Evolutionary conservation across 37 sponge, comb jelly and placozoan genomes (phyloP).

Genomic region (Axinella damicornis): DNA sequence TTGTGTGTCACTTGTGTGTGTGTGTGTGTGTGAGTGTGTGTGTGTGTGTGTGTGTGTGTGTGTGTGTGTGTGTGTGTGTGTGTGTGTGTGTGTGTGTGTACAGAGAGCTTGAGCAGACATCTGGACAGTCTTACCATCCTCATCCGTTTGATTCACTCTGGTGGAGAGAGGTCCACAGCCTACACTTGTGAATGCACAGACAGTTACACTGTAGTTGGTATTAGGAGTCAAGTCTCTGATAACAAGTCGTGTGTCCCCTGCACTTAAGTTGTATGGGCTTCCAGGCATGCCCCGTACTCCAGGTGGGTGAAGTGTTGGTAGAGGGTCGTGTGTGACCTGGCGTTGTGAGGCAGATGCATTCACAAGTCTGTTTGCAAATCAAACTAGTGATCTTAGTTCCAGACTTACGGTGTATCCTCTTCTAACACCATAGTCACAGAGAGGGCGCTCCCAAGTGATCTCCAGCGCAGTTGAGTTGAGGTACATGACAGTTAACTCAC

Average conservation of each 20-base stretch:
- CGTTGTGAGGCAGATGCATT: too few species aligned
- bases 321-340: background rate
- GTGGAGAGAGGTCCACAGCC: slow-evolving; percentile 4
- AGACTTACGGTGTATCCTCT: slow-evolving; percentile 27
- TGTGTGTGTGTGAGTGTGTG: too few species aligned
- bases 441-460: slow-evolving; percentile 43
- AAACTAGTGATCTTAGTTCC: too few species aligned
- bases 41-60: too few species aligned
- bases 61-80: too few species aligned
- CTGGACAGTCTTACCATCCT: slow-evolving; percentile 46
- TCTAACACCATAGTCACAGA: slow-evolving; percentile 51
- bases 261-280: background rate
- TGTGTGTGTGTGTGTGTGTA: too few species aligned
- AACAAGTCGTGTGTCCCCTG: background rate
- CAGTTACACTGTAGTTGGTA: slow-evolving; percentile 22
- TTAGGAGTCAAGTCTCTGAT: slow-evolving; percentile 24
- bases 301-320: background rate
- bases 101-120: too few species aligned
- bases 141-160: slow-evolving; percentile 19
- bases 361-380: too few species aligned
- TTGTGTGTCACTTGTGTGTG: too few species aligned
- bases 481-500: slow-evolving; percentile 11
- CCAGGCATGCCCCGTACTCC: background rate
- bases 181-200: slow-evolving; percentile 32
- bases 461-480: slow-evolving; percentile 12